Base-by-base conservation (phyloP, 2,797 vertebrate genomes). In the Mergus octosetaceus region DNA sequence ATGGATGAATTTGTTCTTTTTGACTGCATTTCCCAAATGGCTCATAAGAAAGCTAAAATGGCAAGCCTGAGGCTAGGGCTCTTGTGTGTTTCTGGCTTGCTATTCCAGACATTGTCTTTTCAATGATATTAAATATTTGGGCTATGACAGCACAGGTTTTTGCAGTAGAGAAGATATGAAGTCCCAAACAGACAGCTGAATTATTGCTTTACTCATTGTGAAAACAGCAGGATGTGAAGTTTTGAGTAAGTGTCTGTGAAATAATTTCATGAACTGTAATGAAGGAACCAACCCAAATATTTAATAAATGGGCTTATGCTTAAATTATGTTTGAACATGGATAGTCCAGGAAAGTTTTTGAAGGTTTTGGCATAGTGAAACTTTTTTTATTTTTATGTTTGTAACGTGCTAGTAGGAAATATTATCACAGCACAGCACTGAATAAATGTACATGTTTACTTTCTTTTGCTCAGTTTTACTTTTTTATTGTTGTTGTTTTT, bases 211-310 rank as follows among this genome's bases (percentile, higher is more conserved):
- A 78, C 78, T 90, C 90, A 70, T 56, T 28, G 87, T 90, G 47
- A 51, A 70, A 87, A 65, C 94, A 80, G 94, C 89, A 41, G 95
- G 94, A 89, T 85, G 83, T n/a, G 15, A 80, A 79, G 74, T 73
- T 94, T 94, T 79, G 89, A 91, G 90, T 89, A 89, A 89, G 78
- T 77, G 43, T 34, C 64, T 47, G 32, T 65, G 88, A 94, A 93
- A 77, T 85, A 92, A 87, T 87, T 78, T 90, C 38, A 38, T 25
- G 54, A 94, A 77, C 68, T 25, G 4, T 95, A 80, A 60, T 36
- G 78, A 94, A 84, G 81, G 89, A 93, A 93, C 78, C 84, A 96
- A 94, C 85, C 66, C 83, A 95, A 93, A 86, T 90, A 83, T 22
- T 18, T 74, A 66, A 94, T 68, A 82, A 87, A 88, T 89, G 78